phyloP scores from a whole-genome alignment of 2,888 invertebrate genomes.

The Lathronympha strigana region DNA sequence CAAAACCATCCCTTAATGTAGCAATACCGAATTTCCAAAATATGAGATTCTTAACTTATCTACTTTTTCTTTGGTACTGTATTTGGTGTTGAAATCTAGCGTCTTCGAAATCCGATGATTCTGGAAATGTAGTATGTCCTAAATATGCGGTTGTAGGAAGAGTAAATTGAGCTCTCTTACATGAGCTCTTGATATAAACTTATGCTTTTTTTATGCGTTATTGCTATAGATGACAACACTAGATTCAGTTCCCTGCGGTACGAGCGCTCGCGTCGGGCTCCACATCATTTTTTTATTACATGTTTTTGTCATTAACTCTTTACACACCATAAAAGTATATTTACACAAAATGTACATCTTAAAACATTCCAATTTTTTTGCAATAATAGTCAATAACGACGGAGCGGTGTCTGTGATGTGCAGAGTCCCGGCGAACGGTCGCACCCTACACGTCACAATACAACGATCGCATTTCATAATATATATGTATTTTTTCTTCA shows the following conservation, averaged over 20 bases:
- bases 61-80: constrained; percentile 11
- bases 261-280: constrained; percentile 28
- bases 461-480: constrained; percentile 19
- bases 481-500: constrained; percentile 64
- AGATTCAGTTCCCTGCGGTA: background rate
- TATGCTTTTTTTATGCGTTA: background rate
- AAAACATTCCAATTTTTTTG: constrained; percentile 62
- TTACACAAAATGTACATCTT: constrained; percentile 73
- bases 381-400: constrained; percentile 32
- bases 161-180: background rate
- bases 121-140: constrained; percentile 8
- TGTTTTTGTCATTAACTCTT: constrained; percentile 79
- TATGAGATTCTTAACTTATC: background rate
- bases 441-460: constrained; percentile 5
- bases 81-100: constrained; percentile 12
- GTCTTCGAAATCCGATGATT: constrained; percentile 10
- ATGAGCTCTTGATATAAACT: too few species aligned
- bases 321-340: constrained; percentile 75
- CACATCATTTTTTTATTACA: constrained; percentile 49
- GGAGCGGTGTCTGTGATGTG: constrained; percentile 6
- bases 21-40: constrained; percentile 16
- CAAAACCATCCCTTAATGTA: background rate
- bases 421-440: background rate
- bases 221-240: background rate
- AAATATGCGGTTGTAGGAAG: background rate